Conservation (phyloP, 2,797 vertebrate species). For the Chelidonichthys spinosus region DNA sequence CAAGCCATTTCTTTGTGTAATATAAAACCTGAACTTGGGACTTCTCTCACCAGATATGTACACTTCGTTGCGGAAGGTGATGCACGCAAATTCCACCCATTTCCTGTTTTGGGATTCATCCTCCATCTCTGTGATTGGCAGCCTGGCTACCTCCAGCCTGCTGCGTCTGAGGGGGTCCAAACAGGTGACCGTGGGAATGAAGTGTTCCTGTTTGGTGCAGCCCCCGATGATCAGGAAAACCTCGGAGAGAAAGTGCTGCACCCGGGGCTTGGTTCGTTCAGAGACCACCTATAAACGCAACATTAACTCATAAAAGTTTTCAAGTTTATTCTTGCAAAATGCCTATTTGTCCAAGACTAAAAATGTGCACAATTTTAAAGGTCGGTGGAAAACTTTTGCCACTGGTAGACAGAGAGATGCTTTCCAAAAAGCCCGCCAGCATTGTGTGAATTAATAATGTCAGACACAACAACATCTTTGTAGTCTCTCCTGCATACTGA, state of each 20-base stretch:
- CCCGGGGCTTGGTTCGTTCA: conserved; percentile 94
- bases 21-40: neutral
- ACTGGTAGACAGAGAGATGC: neutral
- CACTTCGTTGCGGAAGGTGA: conserved; percentile 96
- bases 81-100: conserved; percentile 98
- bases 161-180: conserved; percentile 96
- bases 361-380: neutral
- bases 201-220: conserved; percentile 96
- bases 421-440: neutral
- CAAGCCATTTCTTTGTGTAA: neutral
- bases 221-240: conserved; percentile 98
- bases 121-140: conserved; percentile 92
- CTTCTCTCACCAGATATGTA: conserved; percentile 91
- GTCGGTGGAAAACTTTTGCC: neutral
- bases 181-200: conserved; percentile 95
- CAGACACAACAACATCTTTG: neutral
- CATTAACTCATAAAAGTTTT: neutral
- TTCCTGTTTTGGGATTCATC: conserved; percentile 91
- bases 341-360: neutral
- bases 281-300: conserved; percentile 89
- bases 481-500: conserved; percentile 59
- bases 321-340: no score
- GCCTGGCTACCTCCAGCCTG: conserved; percentile 93
- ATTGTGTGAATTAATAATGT: neutral
- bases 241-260: conserved; percentile 94